Percentiles rank a stretch among this genome's conserved stretches.
These are phyloP conservation scores for Ophiodon elongatus DNA, from an alignment of 2,113 vertebrate species.

Conservation along the genomic window DNA sequence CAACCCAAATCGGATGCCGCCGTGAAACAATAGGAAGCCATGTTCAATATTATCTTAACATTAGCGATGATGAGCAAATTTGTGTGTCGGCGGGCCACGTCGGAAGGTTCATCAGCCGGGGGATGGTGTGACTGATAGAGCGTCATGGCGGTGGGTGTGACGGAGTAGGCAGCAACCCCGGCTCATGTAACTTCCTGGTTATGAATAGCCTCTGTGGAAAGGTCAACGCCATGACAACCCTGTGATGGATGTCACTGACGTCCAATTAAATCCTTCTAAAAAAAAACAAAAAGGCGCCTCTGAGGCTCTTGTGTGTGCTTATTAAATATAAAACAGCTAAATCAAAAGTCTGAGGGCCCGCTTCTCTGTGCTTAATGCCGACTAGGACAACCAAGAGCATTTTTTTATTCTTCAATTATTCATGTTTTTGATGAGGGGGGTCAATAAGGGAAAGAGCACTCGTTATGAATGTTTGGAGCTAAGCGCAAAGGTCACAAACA, in stretches of 20 bases:
- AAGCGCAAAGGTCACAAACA: conserved; percentile 81
- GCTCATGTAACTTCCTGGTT: conserved; percentile 86
- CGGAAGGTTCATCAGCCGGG: conserved; percentile 32
- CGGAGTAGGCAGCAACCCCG: conserved; percentile 74
- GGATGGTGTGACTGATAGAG: conserved; percentile 58
- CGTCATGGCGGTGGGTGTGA: conserved; percentile 69
- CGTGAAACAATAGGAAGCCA: conserved; percentile 4
- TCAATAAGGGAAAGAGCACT: conserved; percentile 83
- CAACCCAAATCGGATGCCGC: conserved; percentile 1
- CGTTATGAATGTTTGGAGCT: conserved; percentile 82
- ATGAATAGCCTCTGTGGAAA: conserved; percentile 86
- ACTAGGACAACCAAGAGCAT: conserved; percentile 72
- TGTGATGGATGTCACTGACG: conserved; percentile 86
- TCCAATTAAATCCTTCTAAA: conserved; percentile 86
- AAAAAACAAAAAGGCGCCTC: conserved; percentile 72
- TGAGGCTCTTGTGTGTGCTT: conserved; percentile 81
- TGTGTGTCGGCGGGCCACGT: conserved; percentile 30
- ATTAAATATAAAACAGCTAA: conserved; percentile 87
- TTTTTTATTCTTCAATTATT: conserved; percentile 81
- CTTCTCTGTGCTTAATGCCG: conserved; percentile 75
- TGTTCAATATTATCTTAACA: conserved; percentile 38
- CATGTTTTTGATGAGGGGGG: conserved; percentile 82
- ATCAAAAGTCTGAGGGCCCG: conserved; percentile 81
- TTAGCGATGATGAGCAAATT: conserved; percentile 24
- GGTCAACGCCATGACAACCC: conserved; percentile 87